These are phyloP conservation scores for Halictus ligatus DNA, from an alignment of 2,888 invertebrate species.

Conservation along the genomic window DNA sequence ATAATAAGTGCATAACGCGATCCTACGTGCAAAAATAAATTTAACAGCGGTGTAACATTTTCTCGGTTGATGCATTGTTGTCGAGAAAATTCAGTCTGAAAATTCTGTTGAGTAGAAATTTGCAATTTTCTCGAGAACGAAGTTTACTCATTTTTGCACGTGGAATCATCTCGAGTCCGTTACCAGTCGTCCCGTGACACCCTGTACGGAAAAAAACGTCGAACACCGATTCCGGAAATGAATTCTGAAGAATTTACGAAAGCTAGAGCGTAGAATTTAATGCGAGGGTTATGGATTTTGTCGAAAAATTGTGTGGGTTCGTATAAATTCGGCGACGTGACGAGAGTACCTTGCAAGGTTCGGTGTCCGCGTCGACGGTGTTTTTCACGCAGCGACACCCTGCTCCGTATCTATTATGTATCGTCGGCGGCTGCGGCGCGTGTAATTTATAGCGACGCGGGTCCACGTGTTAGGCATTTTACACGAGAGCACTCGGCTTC, in stretches of 20 bases:
- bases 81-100: too few species aligned
- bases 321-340: neutral
- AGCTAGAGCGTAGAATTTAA: neutral
- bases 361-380: neutral
- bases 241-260: neutral
- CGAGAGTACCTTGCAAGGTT: neutral
- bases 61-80: too few species aligned
- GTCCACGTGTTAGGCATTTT: conserved; percentile 45
- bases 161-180: too few species aligned
- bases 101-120: too few species aligned
- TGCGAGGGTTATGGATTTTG: neutral
- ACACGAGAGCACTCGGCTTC: conserved; percentile 43
- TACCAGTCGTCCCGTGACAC: too few species aligned
- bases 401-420: conserved; percentile 38
- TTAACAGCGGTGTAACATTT: too few species aligned
- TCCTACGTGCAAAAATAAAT: too few species aligned
- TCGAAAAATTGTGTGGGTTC: neutral
- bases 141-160: too few species aligned
- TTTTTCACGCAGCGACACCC: conserved; percentile 34
- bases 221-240: neutral
- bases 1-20: too few species aligned
- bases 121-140: too few species aligned
- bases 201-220: too few species aligned
- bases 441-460: conserved; percentile 48
- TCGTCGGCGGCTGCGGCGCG: conserved; percentile 22